Base-by-base conservation (phyloP, 37 sponge, comb jelly and placozoan species). In the Beroe forskalii region DNA sequence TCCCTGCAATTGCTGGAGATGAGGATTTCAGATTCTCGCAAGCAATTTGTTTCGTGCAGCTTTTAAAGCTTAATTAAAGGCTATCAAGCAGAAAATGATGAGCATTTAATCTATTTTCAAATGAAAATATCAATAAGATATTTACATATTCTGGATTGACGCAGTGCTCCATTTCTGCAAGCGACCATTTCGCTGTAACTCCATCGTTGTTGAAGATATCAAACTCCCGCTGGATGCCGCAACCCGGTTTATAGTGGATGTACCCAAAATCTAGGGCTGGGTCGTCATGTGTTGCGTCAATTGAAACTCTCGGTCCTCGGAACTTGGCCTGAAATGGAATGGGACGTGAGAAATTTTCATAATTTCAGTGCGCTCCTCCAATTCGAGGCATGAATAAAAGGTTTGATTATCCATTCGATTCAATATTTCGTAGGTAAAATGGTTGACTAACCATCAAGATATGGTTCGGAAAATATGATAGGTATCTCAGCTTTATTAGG, bases 131-230 rank as follows among this genome's bases (percentile, higher is more conserved):
- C n/a, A n/a, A n/a, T n/a, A n/a, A n/a, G n/a, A n/a, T n/a, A n/a
- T 48, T 80, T 80, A 80, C 86, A 43, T 80, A 80, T n/a, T 80
- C 86, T 44, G 8, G 14, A 42, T 80, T 37, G 86, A 80, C 55
- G 20, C 86, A 80, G 22, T 80, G 86, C 17, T 80, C 86, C 37
- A 80, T 38, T 44, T 80, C 86, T 12, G 86, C 44, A 25, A 80
- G 40, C 40, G 48, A 33, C 86, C 86, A 80, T 24, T 80, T 80
- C 1, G 86, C 86, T 1, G 37, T 40, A 22, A 80, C 86, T 30
- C 86, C 44, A 42, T 80, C 86, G 4, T 80, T 20, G 40, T 80
- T 80, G 20, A 43, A n/a, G 43, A 80, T 80, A 35, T 41, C 55
- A 23, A 80, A 80, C 27, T 80, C 38, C 27, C 86, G 12, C 86